phyloP scores from a whole-genome alignment of 35 echinoderm and acorn worm species.

The Strongylocentrotus purpuratus region DNA sequence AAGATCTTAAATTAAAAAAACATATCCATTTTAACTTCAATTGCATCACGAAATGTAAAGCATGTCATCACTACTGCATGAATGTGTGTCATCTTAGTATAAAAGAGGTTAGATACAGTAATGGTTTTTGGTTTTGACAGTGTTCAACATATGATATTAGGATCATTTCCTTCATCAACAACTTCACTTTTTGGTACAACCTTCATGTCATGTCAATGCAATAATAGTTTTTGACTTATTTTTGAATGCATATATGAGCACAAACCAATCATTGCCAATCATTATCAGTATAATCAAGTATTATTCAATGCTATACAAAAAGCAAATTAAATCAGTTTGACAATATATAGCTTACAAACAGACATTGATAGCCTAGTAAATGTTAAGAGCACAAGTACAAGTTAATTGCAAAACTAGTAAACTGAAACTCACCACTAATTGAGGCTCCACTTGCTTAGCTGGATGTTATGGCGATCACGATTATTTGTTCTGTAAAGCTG shows the following conservation, averaged over 20 bases:
- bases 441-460: background rate
- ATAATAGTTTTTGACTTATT: no score
- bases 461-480: constrained; percentile 8
- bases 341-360: background rate
- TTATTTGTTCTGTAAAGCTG: background rate
- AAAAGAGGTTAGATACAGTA: background rate
- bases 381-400: background rate
- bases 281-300: background rate
- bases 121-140: background rate
- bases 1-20: background rate
- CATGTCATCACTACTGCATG: background rate
- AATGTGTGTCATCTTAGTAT: background rate
- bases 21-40: background rate
- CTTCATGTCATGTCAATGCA: no score
- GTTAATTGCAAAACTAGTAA: background rate
- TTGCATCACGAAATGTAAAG: background rate
- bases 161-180: background rate
- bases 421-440: background rate
- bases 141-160: background rate
- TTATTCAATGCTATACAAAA: background rate
- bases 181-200: background rate
- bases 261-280: no score
- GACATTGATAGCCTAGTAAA: background rate
- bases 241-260: no score
- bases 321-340: background rate